phyloP scores from a whole-genome alignment of 2,113 vertebrate genomes.

The Labeo catla region DNA sequence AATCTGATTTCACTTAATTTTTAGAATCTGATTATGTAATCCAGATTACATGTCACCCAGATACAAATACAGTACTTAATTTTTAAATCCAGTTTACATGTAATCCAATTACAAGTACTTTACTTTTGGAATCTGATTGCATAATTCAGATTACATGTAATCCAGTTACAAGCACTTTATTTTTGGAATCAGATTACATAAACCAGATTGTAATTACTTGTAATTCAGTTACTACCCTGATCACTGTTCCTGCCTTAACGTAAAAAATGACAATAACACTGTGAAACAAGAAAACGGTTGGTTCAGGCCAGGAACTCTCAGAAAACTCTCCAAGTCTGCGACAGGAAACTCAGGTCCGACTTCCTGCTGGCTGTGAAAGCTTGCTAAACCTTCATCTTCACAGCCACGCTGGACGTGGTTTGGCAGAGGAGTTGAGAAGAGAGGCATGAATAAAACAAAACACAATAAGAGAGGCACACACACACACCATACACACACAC shows the following conservation, averaged over 20 bases:
- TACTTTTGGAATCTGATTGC: too few species aligned
- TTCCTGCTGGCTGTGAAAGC: conserved; percentile 20
- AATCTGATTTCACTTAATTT: too few species aligned
- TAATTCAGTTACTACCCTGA: neutral
- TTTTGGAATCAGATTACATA: neutral
- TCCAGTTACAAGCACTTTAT: neutral
- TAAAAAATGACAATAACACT: neutral
- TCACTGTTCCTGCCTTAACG: neutral
- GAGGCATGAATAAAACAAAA: conserved; percentile 70
- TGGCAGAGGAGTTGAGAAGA: neutral
- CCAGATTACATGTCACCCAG: too few species aligned
- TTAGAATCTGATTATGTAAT: too few species aligned
- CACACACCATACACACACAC: conserved; percentile 49
- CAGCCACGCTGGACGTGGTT: neutral
- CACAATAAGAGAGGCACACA: conserved; percentile 54
- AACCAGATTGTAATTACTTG: neutral
- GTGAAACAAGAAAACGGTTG: neutral
- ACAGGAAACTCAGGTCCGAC: conserved; percentile 7
- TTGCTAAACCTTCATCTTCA: conserved; percentile 16
- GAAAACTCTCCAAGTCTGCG: neutral
- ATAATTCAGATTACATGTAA: too few species aligned
- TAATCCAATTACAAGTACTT: too few species aligned
- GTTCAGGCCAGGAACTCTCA: neutral
- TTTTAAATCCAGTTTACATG: too few species aligned
- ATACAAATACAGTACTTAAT: too few species aligned